Conservation (phyloP, 1,140 invertebrate species). For the Drosophila nikananu region DNA sequence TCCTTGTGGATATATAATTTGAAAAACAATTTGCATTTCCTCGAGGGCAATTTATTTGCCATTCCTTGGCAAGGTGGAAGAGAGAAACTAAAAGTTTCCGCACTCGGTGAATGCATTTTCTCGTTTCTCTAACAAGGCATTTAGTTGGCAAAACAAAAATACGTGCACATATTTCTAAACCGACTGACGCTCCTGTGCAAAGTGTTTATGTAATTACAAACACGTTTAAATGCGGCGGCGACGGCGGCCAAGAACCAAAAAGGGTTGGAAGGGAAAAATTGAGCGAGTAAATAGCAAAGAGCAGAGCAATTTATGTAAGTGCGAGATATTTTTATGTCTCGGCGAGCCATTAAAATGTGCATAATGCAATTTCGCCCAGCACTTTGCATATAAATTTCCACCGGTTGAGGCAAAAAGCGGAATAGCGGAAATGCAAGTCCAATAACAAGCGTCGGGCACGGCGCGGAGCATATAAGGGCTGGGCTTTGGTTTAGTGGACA, state of each 20-base stretch:
- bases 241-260: slow-evolving; percentile 1
- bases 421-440: slow-evolving; percentile 62
- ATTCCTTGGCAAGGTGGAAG: slow-evolving; percentile 7
- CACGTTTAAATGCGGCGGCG: slow-evolving; percentile 23
- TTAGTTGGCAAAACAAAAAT: slow-evolving; percentile 51
- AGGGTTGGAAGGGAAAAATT: slow-evolving; percentile 13
- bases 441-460: slow-evolving; percentile 38
- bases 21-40: slow-evolving; percentile 48
- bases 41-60: slow-evolving; percentile 35
- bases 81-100: slow-evolving; percentile 42
- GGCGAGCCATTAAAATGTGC: slow-evolving; percentile 59
- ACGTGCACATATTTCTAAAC: slow-evolving; percentile 40
- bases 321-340: slow-evolving; percentile 53
- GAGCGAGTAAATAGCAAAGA: slow-evolving; percentile 45
- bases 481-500: slow-evolving; percentile 38
- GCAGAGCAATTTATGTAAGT: slow-evolving; percentile 62
- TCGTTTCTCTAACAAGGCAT: slow-evolving; percentile 34
- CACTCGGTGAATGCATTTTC: slow-evolving; percentile 28
- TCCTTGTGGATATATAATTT: slow-evolving; percentile 41
- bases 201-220: slow-evolving; percentile 62
- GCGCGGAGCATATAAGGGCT: not conserved
- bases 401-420: slow-evolving; percentile 33
- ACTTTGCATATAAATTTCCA: slow-evolving; percentile 61
- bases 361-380: slow-evolving; percentile 55
- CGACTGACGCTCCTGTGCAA: slow-evolving; percentile 6